Evolutionary conservation across 1,140 invertebrate genomes (phyloP).

Genomic region (Heliothis subflexa): DNA sequence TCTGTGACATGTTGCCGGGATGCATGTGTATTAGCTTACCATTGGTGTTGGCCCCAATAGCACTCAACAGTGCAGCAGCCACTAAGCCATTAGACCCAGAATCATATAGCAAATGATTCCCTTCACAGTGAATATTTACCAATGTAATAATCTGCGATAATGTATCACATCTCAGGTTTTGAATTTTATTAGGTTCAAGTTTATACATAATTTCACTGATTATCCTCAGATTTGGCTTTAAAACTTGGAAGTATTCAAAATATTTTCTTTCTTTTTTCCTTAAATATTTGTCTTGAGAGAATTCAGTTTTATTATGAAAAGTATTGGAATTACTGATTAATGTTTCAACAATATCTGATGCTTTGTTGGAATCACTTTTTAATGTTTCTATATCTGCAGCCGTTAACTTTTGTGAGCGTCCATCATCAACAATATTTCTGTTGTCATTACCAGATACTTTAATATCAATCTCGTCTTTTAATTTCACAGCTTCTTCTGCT

Average conservation of each 20-base stretch:
- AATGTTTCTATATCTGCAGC: constrained; percentile 93
- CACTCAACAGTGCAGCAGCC: constrained; percentile 92
- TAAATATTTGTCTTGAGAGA: constrained; percentile 97
- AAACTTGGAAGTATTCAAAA: constrained; percentile 91
- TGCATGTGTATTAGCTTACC: constrained; percentile 92
- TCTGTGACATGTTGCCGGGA: constrained; percentile 92
- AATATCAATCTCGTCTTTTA: constrained; percentile 86
- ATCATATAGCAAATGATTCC: constrained; percentile 94
- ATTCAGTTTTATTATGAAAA: constrained; percentile 95
- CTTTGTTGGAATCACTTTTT: constrained; percentile 90
- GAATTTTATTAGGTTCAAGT: constrained; percentile 91
- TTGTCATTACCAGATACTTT: constrained; percentile 92
- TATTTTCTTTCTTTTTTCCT: constrained; percentile 98
- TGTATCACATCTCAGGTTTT: constrained; percentile 93
- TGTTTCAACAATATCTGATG: constrained; percentile 94
- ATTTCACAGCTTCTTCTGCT: constrained; percentile 84
- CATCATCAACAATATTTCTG: constrained; percentile 93
- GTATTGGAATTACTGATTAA: constrained; percentile 96
- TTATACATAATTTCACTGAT: constrained; percentile 93
- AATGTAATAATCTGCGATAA: constrained; percentile 94
- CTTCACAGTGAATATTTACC: constrained; percentile 92
- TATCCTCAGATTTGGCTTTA: constrained; percentile 91
- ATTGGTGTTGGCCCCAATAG: constrained; percentile 88
- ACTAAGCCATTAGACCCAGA: constrained; percentile 94
- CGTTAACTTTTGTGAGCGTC: constrained; percentile 94